Evolutionary conservation across 2,113 vertebrate genomes (phyloP), one percentile per base, ranked within the genome.

Genomic region (Burhinus oedicnemus): DNA sequence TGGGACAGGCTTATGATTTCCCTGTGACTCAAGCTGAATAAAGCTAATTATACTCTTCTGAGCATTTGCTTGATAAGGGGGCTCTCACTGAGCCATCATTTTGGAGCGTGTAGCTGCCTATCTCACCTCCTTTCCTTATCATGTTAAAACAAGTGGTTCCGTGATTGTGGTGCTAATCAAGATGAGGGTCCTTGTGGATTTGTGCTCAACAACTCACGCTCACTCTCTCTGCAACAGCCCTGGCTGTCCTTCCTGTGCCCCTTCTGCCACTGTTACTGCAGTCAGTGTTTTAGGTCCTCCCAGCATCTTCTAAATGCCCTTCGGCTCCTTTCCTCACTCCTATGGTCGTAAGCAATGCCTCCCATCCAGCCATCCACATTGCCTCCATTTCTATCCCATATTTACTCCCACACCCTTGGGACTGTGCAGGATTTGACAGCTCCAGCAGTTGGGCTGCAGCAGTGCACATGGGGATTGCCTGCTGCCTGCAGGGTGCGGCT

Each of bases 81-180:
- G 36, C 89, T 87, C 52, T 96, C 25, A 22, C 87, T 61, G 72
- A 96, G 91, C 57, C 83, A 84, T 54, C 32, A 52, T 87, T 87
- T 87, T 6, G 3, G 61, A 86, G 64, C 47, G 40, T 55, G 7
- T 61, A 72, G 87, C 95, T 89, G 83, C 57, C 83, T 96, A 95
- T 95, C 89, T 96, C 55, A 84, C 86, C 36, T 92, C 69, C 49
- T 82, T 93, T 90, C 49, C 80, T 95, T 96, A 97, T 91, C 89
- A 84, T 2, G 29, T 92, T 84, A 87, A 93, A 96, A 92, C 80
- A 93, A 97, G 57, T 91, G 58, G 30, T 57, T 96, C 71, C 0
- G 11, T 97, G 92, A 91, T 38, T 93, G 90, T 86, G 58, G 75
- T 88, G 40, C 78, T 96, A 97, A 96, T 94, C 84, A 93, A 91